These are phyloP conservation scores for Pristis pectinata DNA, from an alignment of 2,797 vertebrate genomes.

Conservation along the genomic window DNA sequence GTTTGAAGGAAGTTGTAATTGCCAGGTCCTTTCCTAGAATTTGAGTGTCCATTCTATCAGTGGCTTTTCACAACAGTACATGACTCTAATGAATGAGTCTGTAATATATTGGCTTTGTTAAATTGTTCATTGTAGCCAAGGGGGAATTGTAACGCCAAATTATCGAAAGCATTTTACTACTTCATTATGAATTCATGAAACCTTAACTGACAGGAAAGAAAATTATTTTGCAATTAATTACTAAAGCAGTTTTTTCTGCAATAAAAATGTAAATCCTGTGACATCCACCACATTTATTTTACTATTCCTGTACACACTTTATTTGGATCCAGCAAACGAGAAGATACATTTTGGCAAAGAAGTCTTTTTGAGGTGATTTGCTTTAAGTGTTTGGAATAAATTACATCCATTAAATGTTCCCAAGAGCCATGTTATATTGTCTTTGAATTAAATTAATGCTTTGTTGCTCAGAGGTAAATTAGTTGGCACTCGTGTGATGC, in stretches of 20 bases:
- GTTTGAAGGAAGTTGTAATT: background rate
- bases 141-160: background rate
- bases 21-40: background rate
- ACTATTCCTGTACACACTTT: background rate
- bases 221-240: background rate
- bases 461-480: background rate
- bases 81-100: background rate
- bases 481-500: background rate
- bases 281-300: background rate
- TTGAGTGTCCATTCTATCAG: conserved; percentile 40
- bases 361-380: background rate
- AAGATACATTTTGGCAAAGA: background rate
- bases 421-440: background rate
- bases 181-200: background rate
- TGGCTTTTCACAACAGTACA: background rate
- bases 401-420: background rate
- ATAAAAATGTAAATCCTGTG: background rate
- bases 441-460: background rate
- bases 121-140: background rate
- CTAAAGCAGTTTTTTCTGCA: background rate
- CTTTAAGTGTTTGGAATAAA: background rate
- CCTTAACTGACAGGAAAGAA: background rate
- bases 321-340: background rate
- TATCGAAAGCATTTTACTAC: background rate
- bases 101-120: background rate